Conservation (phyloP, 2,113 vertebrate genomes). For the Corythaixoides concolor region DNA sequence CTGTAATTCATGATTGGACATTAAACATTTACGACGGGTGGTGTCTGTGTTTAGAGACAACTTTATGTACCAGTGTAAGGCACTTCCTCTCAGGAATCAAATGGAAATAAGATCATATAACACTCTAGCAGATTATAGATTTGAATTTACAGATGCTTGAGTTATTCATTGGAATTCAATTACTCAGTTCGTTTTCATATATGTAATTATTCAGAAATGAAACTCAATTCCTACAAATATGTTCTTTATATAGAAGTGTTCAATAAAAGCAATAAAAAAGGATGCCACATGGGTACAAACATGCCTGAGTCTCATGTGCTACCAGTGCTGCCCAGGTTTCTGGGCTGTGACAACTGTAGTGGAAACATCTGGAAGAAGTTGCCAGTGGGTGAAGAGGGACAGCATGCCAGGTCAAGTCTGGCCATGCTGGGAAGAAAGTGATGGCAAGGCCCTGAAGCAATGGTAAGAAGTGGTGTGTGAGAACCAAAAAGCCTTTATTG, state of each 20-base stretch:
- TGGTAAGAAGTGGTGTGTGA: neutral
- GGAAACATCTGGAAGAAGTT: neutral
- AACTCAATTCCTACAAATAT: neutral
- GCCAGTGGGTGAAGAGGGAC: neutral
- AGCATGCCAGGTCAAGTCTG: neutral
- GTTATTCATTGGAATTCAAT: constrained; percentile 21
- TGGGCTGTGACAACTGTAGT: neutral
- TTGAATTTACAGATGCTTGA: constrained; percentile 31
- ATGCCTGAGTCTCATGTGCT: neutral
- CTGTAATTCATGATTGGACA: constrained; percentile 62
- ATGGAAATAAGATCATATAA: constrained; percentile 57
- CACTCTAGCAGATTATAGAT: constrained; percentile 37
- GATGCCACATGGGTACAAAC: neutral
- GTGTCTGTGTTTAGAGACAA: constrained; percentile 66
- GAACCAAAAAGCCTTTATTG: neutral
- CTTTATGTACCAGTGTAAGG: constrained; percentile 56
- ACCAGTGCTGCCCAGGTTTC: neutral
- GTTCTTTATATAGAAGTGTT: neutral
- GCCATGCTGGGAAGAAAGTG: neutral
- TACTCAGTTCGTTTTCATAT: constrained; percentile 32
- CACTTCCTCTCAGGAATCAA: constrained; percentile 60
- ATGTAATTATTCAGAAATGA: constrained; percentile 31
- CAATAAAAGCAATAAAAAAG: neutral
- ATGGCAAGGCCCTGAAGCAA: neutral
- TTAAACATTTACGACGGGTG: constrained; percentile 58